phyloP scores from a whole-genome alignment of 2,113 vertebrate genomes.

The Rutilus rutilus region DNA sequence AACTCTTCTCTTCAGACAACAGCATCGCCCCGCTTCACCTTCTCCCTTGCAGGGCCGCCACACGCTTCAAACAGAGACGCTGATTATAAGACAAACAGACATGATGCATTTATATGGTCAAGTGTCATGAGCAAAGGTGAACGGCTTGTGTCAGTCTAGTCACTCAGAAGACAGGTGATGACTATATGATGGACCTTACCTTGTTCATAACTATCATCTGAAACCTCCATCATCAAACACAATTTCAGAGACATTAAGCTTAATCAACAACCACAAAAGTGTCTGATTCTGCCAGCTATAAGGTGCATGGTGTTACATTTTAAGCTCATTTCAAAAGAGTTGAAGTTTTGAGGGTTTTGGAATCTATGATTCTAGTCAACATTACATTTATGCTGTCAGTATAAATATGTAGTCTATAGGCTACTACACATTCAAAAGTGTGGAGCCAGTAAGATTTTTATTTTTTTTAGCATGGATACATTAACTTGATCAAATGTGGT shows the following conservation, averaged over 20 bases:
- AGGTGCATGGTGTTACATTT: background rate
- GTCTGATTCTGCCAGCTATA: background rate
- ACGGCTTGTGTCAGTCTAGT: slow-evolving; percentile 58
- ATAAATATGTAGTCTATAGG: too few species aligned
- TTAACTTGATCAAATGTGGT: too few species aligned
- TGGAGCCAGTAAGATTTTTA: too few species aligned
- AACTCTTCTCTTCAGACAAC: slow-evolving; percentile 69
- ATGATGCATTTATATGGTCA: slow-evolving; percentile 73
- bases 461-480: too few species aligned
- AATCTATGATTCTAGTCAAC: background rate
- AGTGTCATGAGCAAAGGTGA: slow-evolving; percentile 75
- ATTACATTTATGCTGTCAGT: background rate
- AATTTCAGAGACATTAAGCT: slow-evolving; percentile 56
- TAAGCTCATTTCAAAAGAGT: background rate
- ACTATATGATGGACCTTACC: slow-evolving; percentile 59
- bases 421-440: too few species aligned
- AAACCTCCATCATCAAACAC: slow-evolving; percentile 56
- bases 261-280: background rate
- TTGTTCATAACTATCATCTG: slow-evolving; percentile 61
- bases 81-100: slow-evolving; percentile 72
- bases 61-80: slow-evolving; percentile 6
- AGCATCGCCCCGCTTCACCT: slow-evolving; percentile 18
- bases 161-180: slow-evolving; percentile 56
- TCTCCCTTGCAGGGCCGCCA: background rate
- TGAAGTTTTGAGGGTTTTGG: background rate